These are phyloP conservation scores for Drymonia ruficornis DNA, from an alignment of 2,888 invertebrate genomes.

Conservation along the genomic window DNA sequence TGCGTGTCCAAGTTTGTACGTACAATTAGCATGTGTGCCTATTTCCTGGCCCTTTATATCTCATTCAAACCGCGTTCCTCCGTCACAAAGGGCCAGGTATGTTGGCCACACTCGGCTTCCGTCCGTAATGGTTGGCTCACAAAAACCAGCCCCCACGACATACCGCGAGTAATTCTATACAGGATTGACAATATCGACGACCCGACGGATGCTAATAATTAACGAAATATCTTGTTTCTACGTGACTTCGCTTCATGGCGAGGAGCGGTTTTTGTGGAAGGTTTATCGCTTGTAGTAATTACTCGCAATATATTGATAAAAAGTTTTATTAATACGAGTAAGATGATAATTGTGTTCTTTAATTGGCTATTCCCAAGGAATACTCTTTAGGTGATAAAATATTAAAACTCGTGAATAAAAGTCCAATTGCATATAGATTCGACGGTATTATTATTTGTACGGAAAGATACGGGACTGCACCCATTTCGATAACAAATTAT, in stretches of 20 bases:
- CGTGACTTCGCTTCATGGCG: constrained; percentile 30
- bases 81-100: constrained; percentile 47
- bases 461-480: too few relatives aligned
- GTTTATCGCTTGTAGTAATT: not conserved
- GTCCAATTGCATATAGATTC: too few relatives aligned
- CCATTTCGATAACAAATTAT: not conserved
- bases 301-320: not conserved
- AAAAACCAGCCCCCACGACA: constrained; percentile 61
- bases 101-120: constrained; percentile 54
- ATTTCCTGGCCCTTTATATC: constrained; percentile 60
- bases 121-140: constrained; percentile 56
- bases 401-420: too few relatives aligned
- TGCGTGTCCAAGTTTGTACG: constrained; percentile 52
- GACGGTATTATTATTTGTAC: too few relatives aligned
- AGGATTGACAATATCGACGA: constrained; percentile 51
- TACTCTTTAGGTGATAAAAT: too few relatives aligned
- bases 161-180: constrained; percentile 35
- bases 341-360: too few relatives aligned
- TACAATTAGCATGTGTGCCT: constrained; percentile 62
- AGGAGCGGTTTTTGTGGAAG: constrained; percentile 24
- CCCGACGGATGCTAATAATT: constrained; percentile 48
- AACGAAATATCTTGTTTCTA: constrained; percentile 44
- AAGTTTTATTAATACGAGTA: too few relatives aligned
- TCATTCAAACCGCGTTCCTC: constrained; percentile 55
- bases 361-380: too few relatives aligned